These are phyloP conservation scores for Gymnarchus niloticus DNA, from an alignment of 2,113 vertebrate genomes.

Conservation along the genomic window DNA sequence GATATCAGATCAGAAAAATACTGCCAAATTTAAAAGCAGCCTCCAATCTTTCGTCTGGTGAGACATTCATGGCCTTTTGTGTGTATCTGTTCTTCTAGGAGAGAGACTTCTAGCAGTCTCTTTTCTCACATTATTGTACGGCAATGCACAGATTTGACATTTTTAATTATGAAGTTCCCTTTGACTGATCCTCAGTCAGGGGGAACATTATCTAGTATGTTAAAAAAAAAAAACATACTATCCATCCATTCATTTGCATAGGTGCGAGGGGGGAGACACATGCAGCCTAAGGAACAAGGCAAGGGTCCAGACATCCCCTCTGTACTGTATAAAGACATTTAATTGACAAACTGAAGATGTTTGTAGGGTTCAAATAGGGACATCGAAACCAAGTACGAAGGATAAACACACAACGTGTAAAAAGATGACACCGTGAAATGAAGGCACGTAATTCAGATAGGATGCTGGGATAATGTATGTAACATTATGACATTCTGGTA, in stretches of 20 bases:
- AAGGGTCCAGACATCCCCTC: constrained; percentile 12
- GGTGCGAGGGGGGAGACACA: not conserved
- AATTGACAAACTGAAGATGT: constrained; percentile 36
- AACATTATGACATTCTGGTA: not conserved
- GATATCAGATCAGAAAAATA: constrained; percentile 55
- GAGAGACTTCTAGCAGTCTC: constrained; percentile 44
- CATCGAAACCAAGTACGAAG: not conserved
- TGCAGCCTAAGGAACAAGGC: not conserved
- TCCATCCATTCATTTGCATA: not conserved
- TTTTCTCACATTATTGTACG: constrained; percentile 56
- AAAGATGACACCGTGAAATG: not conserved
- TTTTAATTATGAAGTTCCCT: constrained; percentile 59
- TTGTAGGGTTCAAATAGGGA: not conserved
- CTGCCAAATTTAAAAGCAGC: constrained; percentile 53
- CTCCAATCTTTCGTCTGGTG: constrained; percentile 60
- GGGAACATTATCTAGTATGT: constrained; percentile 46
- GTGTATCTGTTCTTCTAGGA: constrained; percentile 53
- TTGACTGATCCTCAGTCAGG: constrained; percentile 52
- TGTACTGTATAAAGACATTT: constrained; percentile 36
- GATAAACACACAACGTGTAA: not conserved
- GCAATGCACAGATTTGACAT: constrained; percentile 51
- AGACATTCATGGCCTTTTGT: constrained; percentile 60
- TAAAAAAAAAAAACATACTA: not conserved
- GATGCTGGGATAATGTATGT: not conserved
- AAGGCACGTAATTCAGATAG: not conserved